Percentiles rank a stretch among this genome's conserved stretches.
Conservation (phyloP, 2,113 vertebrate species). For the Callocephalon fimbriatum region DNA sequence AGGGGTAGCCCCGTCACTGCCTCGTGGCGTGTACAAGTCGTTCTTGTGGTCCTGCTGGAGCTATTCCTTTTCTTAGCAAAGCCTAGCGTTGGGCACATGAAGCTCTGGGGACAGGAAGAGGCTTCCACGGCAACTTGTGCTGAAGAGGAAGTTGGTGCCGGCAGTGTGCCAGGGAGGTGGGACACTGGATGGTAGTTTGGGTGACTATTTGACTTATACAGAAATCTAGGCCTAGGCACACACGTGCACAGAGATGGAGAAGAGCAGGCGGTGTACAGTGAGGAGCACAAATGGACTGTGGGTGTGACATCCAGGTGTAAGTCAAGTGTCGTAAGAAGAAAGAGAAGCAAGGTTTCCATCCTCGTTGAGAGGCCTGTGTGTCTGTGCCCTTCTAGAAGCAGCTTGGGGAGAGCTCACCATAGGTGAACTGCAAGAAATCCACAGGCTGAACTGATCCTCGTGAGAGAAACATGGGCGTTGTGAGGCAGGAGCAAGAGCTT, state of each 20-base stretch:
- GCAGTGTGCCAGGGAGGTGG: not conserved
- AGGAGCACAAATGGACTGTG: not conserved
- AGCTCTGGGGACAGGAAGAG: not conserved
- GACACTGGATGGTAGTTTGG: not conserved
- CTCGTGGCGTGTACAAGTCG: too few species aligned
- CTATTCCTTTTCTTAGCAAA: fast-evolving
- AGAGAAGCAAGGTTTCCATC: not conserved
- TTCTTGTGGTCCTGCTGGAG: too few species aligned
- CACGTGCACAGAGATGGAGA: fast-evolving
- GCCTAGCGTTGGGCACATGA: fast-evolving
- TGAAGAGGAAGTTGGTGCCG: not conserved
- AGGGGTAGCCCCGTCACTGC: not conserved
- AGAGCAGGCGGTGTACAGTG: not conserved
- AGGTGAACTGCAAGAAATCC: not conserved
- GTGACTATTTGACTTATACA: not conserved
- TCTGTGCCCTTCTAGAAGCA: not conserved
- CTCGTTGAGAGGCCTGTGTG: not conserved
- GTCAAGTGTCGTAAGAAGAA: not conserved
- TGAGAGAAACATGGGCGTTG: fast-evolving
- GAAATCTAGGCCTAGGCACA: not conserved
- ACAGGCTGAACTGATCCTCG: not conserved
- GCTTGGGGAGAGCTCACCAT: not conserved
- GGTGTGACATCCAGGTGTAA: not conserved
- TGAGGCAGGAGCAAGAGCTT: not conserved
- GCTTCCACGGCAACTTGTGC: fast-evolving